A percentile compares a stretch with the other conserved stretches of the same genome.
These are phyloP conservation scores for Tenualosa ilisha DNA, from an alignment of 2,797 vertebrate species.

Conservation along the genomic window DNA sequence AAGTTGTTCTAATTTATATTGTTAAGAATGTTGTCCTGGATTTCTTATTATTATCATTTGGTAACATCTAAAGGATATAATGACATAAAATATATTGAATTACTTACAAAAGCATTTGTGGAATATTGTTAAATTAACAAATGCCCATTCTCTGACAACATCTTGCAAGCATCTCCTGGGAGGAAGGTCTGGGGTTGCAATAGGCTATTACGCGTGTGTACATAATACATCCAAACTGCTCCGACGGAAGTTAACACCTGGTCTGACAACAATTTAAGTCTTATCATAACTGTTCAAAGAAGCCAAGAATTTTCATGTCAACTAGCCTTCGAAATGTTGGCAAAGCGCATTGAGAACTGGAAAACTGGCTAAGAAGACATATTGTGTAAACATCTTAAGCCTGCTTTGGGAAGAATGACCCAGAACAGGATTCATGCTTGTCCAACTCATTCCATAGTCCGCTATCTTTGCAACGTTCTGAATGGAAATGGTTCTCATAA, in stretches of 20 bases:
- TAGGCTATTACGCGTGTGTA: not conserved
- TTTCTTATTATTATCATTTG: not conserved
- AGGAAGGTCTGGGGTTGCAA: not conserved
- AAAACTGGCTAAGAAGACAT: slow-evolving; percentile 13
- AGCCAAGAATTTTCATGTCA: not conserved
- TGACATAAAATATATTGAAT: not conserved
- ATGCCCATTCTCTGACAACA: not conserved
- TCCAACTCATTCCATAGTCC: slow-evolving; percentile 1
- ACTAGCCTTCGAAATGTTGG: not conserved
- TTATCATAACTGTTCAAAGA: not conserved
- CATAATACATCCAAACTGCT: not conserved
- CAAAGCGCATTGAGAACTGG: not conserved
- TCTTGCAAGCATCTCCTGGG: not conserved
- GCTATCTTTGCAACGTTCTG: not conserved
- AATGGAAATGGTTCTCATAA: not conserved
- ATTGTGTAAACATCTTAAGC: slow-evolving; percentile 21
- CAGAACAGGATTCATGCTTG: slow-evolving; percentile 3
- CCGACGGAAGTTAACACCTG: not conserved
- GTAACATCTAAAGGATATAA: not conserved
- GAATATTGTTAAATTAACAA: not conserved
- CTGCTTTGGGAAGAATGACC: not conserved
- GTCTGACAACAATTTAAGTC: not conserved
- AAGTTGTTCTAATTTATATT: not conserved
- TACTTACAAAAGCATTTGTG: not conserved
- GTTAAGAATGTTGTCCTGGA: not conserved